Base-by-base conservation (phyloP, 2,797 vertebrate genomes). In the Corythornis leucogaster region DNA sequence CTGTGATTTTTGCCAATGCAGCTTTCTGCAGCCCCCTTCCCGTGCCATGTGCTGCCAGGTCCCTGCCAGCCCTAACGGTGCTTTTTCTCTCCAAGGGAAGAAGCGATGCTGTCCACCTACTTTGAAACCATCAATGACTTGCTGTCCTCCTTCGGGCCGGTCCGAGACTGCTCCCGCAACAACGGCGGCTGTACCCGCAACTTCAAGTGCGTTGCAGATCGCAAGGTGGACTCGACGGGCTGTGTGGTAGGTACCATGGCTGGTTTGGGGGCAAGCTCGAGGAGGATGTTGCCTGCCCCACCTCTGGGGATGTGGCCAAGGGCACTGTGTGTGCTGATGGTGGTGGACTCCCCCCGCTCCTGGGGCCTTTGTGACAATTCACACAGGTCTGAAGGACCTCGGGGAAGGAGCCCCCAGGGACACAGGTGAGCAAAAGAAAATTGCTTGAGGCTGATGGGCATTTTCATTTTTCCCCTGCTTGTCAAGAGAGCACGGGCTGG, bases 141-240 rank as follows among this genome's bases (percentile, higher is more conserved):
- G 19, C 98, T 99, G 20, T 98, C 98, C 2, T 99, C 99, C 38
- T 99, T 99, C 1, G 99, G 99, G 45, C 99, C 99, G 0, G 99
- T 98, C 22, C 98, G 99, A 12, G 99, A 99, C 97, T 99, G 99
- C 88, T 98, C 99, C 62, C 98, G 98, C 96, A 99, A 99, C 93
- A 99, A 99, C 1, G 99, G 99, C 0, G 99, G 99, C 95, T 99
- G 99, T 94, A 99, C 98, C 62, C 99, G 99, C 91, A 99, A 99
- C 97, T 99, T 99, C 97, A 99, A 99, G 81, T 99, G 99, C 4
- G 99, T 99, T 14, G 98, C 99, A 2, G 99, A 99, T 85, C 98
- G 99, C 83, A 98, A 98, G 90, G 95, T 99, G 51, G 99, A 99
- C 92, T 99, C 99, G 6, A 98, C 98, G 0, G 99, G 99, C 94